Evolutionary conservation across 2,797 vertebrate species (phyloP).

Genomic region (Heterohyrax brucei): DNA sequence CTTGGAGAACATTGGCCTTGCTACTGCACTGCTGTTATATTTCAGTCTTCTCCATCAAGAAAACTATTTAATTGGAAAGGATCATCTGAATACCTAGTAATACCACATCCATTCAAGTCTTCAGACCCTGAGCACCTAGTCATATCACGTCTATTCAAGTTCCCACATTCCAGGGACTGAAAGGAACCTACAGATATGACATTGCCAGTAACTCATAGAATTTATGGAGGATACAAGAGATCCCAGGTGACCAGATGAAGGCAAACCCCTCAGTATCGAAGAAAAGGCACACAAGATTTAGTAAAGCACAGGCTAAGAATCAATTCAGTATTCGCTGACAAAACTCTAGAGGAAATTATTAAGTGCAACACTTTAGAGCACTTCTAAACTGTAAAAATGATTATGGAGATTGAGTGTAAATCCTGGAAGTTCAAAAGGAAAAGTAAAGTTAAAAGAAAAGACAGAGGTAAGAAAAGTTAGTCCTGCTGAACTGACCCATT

Average conservation of each 20-base stretch:
- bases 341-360: constrained; percentile 44
- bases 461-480: not conserved
- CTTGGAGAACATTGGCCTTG: not conserved
- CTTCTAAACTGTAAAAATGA: not conserved
- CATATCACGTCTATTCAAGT: not conserved
- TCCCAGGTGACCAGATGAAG: not conserved
- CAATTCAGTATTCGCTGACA: not conserved
- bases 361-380: not conserved
- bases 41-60: not conserved
- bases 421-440: not conserved
- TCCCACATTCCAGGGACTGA: not conserved
- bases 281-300: not conserved
- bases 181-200: not conserved
- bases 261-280: not conserved
- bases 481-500: not conserved
- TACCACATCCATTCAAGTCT: not conserved
- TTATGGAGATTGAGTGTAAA: not conserved
- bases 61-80: not conserved
- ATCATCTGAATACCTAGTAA: not conserved
- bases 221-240: not conserved
- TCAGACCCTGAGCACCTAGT: not conserved
- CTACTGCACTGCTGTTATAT: not conserved
- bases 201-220: not conserved
- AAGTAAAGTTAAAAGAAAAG: not conserved
- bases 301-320: not conserved